Conservation (phyloP, 92 coral and sea anemone genomes). For the Paragorgia papillata region DNA sequence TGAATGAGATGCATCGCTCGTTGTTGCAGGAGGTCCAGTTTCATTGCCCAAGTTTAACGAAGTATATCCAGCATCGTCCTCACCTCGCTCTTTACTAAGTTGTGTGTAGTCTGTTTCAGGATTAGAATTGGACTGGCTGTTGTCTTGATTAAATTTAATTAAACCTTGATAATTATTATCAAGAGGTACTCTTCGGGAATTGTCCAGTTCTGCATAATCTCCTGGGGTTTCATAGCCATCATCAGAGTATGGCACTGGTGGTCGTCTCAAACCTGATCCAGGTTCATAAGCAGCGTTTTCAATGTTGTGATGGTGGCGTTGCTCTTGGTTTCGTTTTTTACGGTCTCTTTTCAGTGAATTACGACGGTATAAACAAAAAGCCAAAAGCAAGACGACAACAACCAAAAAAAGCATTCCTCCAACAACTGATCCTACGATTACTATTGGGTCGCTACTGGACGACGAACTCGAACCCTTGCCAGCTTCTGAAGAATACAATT, state of each 20-base stretch:
- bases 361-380: conserved; percentile 16
- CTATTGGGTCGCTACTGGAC: background rate
- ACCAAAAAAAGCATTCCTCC: background rate
- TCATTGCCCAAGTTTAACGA: background rate
- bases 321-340: background rate
- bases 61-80: background rate
- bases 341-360: background rate
- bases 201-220: conserved; percentile 18
- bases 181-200: background rate
- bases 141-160: background rate
- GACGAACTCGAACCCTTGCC: background rate
- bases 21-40: background rate
- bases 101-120: background rate
- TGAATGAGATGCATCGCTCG: background rate
- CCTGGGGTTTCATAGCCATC: conserved; percentile 8
- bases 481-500: background rate
- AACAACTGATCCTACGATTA: background rate
- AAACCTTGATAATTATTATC: conserved; percentile 21
- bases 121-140: background rate
- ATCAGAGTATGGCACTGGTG: conserved; percentile 11
- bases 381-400: background rate
- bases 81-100: background rate
- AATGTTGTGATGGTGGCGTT: background rate
- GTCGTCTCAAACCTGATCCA: background rate
- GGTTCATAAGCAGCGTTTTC: conserved; percentile 15